Evolutionary conservation across 2,113 vertebrate genomes (phyloP), one percentile per base, ranked within the genome.

Genomic region (Ancistrus triradiatus): DNA sequence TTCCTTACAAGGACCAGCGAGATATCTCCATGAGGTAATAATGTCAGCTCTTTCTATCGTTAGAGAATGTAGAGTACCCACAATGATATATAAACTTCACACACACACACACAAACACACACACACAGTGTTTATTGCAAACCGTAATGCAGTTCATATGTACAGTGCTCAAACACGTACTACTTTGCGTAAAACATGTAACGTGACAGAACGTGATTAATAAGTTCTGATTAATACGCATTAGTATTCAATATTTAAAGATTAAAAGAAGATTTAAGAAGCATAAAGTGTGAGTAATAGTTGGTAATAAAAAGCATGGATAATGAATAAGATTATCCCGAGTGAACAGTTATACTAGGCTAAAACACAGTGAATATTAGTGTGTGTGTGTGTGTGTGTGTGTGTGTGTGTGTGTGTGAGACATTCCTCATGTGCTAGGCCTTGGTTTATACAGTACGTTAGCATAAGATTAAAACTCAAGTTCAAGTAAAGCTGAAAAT

Each of bases 371-470:
- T 56, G 63, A 56, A 35, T 38, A 27, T 9, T 7, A 18, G 47
- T 33, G 40, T 51, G 37, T 2, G 55, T 48, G 33, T 55, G 33
- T 50, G 33, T 56, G 63, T 47, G 47, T 60, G 60, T 66, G 33
- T 52, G 49, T 24, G 18, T 50, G 18, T 59, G 22, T 57, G 19
- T 55, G 69, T 35, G 71, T 37, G 38, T 46, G 27, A 14, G 53
- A 62, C 59, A 62, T 62, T 62, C 59, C 59, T 62, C 19, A 22
- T 50, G 46, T 62, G 44, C 59, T 35, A 35, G 40, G 57, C 42
- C 24, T 31, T 18, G 17, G 40, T 46, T 59, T 44, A 21, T 63
- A 63, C 47, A 63, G 60, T 63, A 63, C 60, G 28, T 63, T 42
- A 63, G 60, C 47, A 6, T 51, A 47, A 63, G 21, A 63, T 51